Conservation (phyloP, 2,797 vertebrate genomes). For the Poeciliopsis infans region DNA sequence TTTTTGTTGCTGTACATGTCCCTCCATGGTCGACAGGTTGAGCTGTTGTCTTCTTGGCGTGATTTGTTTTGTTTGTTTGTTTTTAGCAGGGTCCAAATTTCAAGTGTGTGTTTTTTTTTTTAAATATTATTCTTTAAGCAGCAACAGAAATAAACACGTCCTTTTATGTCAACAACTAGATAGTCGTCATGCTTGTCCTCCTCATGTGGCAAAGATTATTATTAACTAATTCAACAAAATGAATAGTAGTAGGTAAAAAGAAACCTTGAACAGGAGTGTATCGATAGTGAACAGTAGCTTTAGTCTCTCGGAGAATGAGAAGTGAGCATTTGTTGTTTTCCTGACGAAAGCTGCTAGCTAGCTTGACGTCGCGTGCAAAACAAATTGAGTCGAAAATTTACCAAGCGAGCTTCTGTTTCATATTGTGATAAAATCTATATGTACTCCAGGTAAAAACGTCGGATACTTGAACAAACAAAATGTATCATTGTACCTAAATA, state of each 20-base stretch:
- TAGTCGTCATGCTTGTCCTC: slow-evolving; percentile 13
- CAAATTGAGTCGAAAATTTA: neutral
- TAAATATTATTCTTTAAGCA: neutral
- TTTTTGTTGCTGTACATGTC: slow-evolving; percentile 74
- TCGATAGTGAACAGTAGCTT: slow-evolving; percentile 2
- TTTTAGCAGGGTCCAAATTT: slow-evolving; percentile 2
- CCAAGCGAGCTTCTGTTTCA: slow-evolving; percentile 10
- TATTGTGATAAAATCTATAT: neutral
- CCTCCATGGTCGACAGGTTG: slow-evolving; percentile 63
- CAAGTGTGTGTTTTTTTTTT: neutral
- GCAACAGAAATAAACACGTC: slow-evolving; percentile 1
- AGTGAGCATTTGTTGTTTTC: slow-evolving; percentile 25
- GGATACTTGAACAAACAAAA: no score
- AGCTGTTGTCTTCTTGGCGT: neutral
- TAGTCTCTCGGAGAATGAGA: slow-evolving; percentile 8
- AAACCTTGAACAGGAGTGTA: slow-evolving; percentile 1
- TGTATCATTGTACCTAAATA: neutral
- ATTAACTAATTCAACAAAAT: neutral
- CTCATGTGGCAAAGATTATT: neutral
- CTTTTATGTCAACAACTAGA: slow-evolving; percentile 7
- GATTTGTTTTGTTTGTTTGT: neutral
- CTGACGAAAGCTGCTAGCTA: slow-evolving; percentile 40
- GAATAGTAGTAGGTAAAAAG: neutral
- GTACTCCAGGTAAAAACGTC: neutral
- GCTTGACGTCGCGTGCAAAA: slow-evolving; percentile 11